phyloP scores from a whole-genome alignment of 1,140 invertebrate species.

The Plectus sambesii region DNA sequence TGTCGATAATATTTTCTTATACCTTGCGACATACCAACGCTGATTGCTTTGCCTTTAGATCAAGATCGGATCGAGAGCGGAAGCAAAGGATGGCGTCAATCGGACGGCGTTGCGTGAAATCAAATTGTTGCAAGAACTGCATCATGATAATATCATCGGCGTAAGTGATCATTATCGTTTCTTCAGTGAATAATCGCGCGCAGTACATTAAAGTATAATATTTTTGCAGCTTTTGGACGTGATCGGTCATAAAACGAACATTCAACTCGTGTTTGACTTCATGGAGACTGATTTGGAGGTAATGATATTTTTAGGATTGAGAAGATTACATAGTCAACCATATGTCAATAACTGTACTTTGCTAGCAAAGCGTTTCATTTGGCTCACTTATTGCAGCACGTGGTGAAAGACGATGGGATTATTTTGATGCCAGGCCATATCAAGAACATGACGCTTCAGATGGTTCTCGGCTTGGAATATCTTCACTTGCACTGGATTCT shows the following conservation, averaged over 20 bases:
- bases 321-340: not conserved
- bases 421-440: slow-evolving; percentile 82
- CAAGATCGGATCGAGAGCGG: slow-evolving; percentile 81
- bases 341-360: not conserved
- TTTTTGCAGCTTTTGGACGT: slow-evolving; percentile 64
- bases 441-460: slow-evolving; percentile 90
- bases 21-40: slow-evolving; percentile 5
- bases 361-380: not conserved
- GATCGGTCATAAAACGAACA: slow-evolving; percentile 91
- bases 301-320: slow-evolving; percentile 53
- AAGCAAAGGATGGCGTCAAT: slow-evolving; percentile 95
- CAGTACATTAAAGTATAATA: no score
- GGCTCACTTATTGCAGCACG: slow-evolving; percentile 45
- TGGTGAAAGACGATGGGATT: slow-evolving; percentile 59
- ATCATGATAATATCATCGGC: slow-evolving; percentile 87
- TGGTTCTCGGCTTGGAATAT: slow-evolving; percentile 84
- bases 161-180: slow-evolving; percentile 46
- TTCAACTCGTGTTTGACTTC: slow-evolving; percentile 98
- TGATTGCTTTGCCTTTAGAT: slow-evolving; percentile 56
- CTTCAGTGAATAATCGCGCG: slow-evolving; percentile 9
- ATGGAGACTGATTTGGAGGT: slow-evolving; percentile 98
- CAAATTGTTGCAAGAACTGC: slow-evolving; percentile 87
- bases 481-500: slow-evolving; percentile 91
- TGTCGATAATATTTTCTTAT: not conserved
- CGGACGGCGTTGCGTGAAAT: slow-evolving; percentile 94